A percentile compares a stretch with the other conserved stretches of the same genome.
Evolutionary conservation across 2,797 vertebrate species (phyloP).

Genomic region (Rhyacichthys aspro): DNA sequence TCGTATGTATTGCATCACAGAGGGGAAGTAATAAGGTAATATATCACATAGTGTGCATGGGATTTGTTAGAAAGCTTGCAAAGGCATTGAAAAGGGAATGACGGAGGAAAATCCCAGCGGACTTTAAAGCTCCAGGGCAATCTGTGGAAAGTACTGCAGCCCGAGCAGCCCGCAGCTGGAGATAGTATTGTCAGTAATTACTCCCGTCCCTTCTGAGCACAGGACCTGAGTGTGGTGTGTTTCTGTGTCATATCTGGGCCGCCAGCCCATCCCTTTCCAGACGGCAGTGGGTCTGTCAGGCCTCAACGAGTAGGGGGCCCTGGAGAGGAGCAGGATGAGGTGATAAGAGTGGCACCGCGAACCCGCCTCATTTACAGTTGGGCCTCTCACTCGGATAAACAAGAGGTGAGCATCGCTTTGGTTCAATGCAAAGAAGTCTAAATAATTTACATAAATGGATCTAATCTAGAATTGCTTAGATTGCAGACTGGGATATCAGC

Average conservation of each 20-base stretch:
- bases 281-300: constrained; percentile 60
- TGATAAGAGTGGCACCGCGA: constrained; percentile 70
- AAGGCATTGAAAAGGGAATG: constrained; percentile 56
- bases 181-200: constrained; percentile 78
- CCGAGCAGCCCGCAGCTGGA: constrained; percentile 66
- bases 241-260: constrained; percentile 73
- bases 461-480: background rate
- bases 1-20: constrained; percentile 26
- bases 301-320: constrained; percentile 62
- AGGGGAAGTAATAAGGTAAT: constrained; percentile 29
- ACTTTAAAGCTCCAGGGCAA: constrained; percentile 44
- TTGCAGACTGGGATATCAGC: constrained; percentile 13
- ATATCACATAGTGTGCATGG: constrained; percentile 37
- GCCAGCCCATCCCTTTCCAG: constrained; percentile 68
- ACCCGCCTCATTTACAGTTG: constrained; percentile 60
- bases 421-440: background rate
- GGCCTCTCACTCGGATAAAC: constrained; percentile 50
- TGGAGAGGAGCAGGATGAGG: constrained; percentile 66
- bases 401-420: constrained; percentile 33
- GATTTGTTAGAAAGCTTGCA: constrained; percentile 41
- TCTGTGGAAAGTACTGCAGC: constrained; percentile 44
- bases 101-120: constrained; percentile 53
- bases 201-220: constrained; percentile 69
- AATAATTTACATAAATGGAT: no score
- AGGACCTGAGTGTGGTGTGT: constrained; percentile 66